A percentile compares a stretch with the other conserved stretches of the same genome.
phyloP scores from a whole-genome alignment of 2,797 vertebrate genomes.

The Podarcis siculus region DNA sequence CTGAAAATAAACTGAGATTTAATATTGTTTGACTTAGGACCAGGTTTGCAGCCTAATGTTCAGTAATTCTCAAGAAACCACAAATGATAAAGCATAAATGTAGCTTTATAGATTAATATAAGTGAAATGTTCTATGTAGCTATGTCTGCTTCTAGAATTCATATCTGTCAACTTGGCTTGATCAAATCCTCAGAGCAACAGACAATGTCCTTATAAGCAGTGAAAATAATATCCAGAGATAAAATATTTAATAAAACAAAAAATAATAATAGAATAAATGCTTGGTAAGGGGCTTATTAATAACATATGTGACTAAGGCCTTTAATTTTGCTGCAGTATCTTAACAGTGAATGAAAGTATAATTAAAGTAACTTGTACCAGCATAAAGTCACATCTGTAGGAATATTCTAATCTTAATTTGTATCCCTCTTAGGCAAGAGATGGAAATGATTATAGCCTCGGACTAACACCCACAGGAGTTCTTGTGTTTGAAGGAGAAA shows the following conservation, averaged over 20 bases:
- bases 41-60: not conserved
- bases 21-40: not conserved
- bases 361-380: not conserved
- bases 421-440: constrained; percentile 86
- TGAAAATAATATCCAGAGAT: not conserved
- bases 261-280: not conserved
- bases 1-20: not conserved
- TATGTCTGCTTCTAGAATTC: not conserved
- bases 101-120: not conserved
- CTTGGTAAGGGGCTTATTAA: not conserved
- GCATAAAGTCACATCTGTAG: not conserved
- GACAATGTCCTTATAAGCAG: not conserved
- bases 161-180: not conserved
- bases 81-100: not conserved
- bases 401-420: constrained; percentile 52
- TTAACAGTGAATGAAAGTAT: not conserved
- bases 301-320: not conserved
- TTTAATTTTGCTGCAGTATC: not conserved
- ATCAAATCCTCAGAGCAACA: not conserved
- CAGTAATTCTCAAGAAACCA: not conserved
- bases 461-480: constrained; percentile 97
- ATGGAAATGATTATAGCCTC: constrained; percentile 97
- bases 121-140: not conserved
- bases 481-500: constrained; percentile 97
- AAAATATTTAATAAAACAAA: constrained; percentile 1